Conservation (phyloP, 2,113 vertebrate genomes). For the Cepphus grylle region DNA sequence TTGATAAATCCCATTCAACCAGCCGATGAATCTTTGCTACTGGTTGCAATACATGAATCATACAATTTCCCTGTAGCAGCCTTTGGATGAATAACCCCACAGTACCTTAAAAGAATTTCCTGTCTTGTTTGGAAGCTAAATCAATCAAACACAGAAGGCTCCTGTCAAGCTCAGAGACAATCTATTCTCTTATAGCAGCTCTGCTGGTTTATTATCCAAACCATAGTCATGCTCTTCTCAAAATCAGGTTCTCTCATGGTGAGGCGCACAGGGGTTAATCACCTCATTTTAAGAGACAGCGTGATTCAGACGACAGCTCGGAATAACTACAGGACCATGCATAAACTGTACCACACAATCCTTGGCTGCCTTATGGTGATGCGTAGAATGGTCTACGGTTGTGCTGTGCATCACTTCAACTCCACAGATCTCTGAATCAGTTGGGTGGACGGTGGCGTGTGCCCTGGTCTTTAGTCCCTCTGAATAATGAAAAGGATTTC, state of each 20-base stretch:
- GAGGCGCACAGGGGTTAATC: not conserved
- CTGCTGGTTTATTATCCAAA: not conserved
- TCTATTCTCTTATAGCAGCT: not conserved
- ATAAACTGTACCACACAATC: not conserved
- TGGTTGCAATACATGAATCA: not conserved
- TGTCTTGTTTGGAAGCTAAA: not conserved
- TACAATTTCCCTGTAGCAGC: not conserved
- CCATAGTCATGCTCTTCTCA: not conserved
- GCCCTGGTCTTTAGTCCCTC: not conserved
- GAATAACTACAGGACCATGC: not conserved
- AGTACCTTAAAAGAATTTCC: not conserved
- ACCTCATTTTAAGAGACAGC: not conserved
- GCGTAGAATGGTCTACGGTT: not conserved
- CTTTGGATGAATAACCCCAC: not conserved
- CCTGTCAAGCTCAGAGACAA: not conserved
- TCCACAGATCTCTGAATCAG: not conserved
- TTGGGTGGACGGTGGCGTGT: fast-evolving
- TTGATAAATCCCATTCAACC: not conserved
- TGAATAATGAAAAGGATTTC: not conserved
- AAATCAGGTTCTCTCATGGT: not conserved
- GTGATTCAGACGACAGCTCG: not conserved
- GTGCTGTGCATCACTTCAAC: not conserved
- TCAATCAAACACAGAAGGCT: not conserved
- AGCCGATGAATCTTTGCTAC: not conserved
- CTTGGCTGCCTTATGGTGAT: not conserved